Conservation (phyloP, 2,113 vertebrate genomes). For the Dendropsophus ebraccatus region DNA sequence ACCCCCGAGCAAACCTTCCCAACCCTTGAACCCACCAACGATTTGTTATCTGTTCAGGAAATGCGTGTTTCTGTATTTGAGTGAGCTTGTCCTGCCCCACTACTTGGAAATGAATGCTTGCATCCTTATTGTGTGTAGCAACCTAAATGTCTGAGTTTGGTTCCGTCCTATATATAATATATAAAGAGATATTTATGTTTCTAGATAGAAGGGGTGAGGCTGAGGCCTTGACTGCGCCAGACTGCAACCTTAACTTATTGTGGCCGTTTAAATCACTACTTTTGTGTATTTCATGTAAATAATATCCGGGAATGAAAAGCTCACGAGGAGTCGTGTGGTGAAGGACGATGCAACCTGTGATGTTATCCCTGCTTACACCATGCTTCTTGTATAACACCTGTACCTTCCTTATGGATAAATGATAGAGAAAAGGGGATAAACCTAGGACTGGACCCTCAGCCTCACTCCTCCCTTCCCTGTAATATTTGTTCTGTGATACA, state of each 20-base stretch:
- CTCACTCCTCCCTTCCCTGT: conserved; percentile 57
- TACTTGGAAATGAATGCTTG: conserved; percentile 49
- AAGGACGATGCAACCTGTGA: conserved; percentile 1
- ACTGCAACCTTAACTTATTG: background rate
- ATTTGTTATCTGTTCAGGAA: conserved; percentile 39
- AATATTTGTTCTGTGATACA: conserved; percentile 60
- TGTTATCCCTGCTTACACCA: background rate
- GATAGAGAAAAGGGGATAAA: background rate
- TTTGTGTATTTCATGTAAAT: conserved; percentile 28
- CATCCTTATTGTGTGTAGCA: conserved; percentile 51
- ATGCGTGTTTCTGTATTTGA: conserved; percentile 51
- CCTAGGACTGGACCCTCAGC: background rate
- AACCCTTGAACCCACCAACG: conserved; percentile 49
- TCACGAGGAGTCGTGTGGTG: background rate
- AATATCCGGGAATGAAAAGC: background rate
- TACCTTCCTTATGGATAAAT: background rate
- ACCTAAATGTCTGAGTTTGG: conserved; percentile 48
- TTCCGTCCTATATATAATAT: conserved; percentile 47
- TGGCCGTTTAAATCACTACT: background rate
- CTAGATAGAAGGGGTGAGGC: conserved; percentile 52
- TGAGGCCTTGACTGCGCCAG: conserved; percentile 8
- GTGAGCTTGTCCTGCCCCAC: conserved; percentile 24
- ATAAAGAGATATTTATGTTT: conserved; percentile 55
- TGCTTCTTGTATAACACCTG: background rate
- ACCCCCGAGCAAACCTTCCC: background rate